These are phyloP conservation scores for Pluvialis apricaria DNA, from an alignment of 2,113 vertebrate species.

Conservation along the genomic window DNA sequence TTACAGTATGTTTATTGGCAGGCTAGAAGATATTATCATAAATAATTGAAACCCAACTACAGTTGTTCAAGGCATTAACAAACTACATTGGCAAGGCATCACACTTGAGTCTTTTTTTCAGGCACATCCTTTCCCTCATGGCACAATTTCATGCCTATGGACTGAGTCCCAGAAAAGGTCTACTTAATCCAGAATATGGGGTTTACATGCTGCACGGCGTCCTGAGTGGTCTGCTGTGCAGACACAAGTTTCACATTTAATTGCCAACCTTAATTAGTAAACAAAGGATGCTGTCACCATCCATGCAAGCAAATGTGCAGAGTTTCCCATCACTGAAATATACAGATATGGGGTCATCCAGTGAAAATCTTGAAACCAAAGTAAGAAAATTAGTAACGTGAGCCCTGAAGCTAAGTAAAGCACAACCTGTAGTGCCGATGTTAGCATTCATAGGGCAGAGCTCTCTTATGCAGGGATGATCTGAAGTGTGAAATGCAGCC, in stretches of 20 bases:
- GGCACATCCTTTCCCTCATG: neutral
- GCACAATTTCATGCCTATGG: neutral
- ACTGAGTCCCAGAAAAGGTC: neutral
- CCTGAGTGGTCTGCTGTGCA: neutral
- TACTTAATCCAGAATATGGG: neutral
- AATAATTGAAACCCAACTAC: slow-evolving; percentile 38
- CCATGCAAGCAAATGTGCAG: neutral
- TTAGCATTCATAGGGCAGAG: neutral
- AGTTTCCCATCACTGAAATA: neutral
- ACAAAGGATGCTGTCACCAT: neutral
- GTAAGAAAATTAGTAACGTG: neutral
- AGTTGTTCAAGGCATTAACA: slow-evolving; percentile 27
- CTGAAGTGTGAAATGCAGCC: neutral
- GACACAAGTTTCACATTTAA: neutral
- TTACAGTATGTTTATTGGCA: slow-evolving; percentile 34
- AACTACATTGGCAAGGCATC: slow-evolving; percentile 5
- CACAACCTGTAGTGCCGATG: neutral
- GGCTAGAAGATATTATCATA: slow-evolving; percentile 31
- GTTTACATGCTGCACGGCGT: neutral
- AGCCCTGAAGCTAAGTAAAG: neutral
- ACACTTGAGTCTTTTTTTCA: neutral
- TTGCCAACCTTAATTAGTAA: neutral
- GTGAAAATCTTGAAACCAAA: neutral
- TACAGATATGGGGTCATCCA: neutral
- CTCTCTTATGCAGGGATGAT: neutral